These are phyloP conservation scores for Chrosomus eos DNA, from an alignment of 2,797 vertebrate species.

Conservation along the genomic window DNA sequence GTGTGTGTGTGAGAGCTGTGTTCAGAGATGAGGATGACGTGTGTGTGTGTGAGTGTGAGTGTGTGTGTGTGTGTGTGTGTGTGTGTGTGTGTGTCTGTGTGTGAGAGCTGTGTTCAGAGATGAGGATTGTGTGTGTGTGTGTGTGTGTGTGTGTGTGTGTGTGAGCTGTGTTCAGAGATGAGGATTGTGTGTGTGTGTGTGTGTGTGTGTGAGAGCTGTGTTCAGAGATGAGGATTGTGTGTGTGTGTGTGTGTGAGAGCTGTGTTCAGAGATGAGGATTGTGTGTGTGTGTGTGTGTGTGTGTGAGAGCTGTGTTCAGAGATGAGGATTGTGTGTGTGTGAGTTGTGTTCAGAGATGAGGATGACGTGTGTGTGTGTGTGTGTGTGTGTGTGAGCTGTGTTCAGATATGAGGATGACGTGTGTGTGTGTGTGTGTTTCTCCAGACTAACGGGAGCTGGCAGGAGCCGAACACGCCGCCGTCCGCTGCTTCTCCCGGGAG, in stretches of 20 bases:
- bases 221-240: neutral
- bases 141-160: no score
- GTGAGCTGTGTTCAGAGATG: neutral
- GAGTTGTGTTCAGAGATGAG: neutral
- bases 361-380: neutral
- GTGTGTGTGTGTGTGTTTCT: neutral
- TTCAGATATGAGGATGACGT: neutral
- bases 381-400: neutral
- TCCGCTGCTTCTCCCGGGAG: constrained; percentile 86
- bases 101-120: no score
- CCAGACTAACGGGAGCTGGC: constrained; percentile 90
- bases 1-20: no score
- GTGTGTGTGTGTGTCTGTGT: no score
- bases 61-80: neutral
- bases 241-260: neutral
- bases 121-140: neutral
- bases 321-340: neutral
- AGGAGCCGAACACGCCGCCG: constrained; percentile 84
- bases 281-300: neutral
- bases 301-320: no score
- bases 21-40: neutral
- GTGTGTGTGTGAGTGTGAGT: neutral
- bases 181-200: neutral
- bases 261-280: neutral
- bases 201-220: neutral